phyloP scores from a whole-genome alignment of 2,113 vertebrate genomes.

The Crypturellus undulatus region DNA sequence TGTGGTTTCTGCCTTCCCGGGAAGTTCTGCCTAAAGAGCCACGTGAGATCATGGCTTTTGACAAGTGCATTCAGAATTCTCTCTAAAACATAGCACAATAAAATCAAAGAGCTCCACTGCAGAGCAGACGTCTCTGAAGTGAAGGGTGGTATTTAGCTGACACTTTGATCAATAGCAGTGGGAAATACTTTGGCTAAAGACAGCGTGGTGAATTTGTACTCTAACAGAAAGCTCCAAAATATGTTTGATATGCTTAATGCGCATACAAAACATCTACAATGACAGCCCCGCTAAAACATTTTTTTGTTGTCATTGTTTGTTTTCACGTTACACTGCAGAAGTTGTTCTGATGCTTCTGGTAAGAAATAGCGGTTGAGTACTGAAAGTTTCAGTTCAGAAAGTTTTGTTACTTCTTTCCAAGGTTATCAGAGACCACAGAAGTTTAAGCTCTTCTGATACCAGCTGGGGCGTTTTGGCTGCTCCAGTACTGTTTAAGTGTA shows the following conservation, averaged over 20 bases:
- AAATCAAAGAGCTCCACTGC: background rate
- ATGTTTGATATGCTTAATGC: background rate
- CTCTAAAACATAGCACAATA: background rate
- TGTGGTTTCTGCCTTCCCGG: background rate
- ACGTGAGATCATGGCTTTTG: background rate
- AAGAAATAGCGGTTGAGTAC: background rate
- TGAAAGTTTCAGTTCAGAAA: background rate
- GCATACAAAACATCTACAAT: background rate
- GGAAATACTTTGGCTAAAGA: background rate
- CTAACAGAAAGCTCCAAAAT: background rate
- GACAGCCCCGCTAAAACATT: background rate
- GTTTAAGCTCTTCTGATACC: background rate
- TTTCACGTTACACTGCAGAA: too few species aligned
- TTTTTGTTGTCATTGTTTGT: too few species aligned
- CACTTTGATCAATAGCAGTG: rapidly evolving
- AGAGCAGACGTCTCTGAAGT: background rate
- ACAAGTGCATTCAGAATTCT: background rate
- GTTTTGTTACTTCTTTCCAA: background rate
- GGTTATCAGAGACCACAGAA: background rate
- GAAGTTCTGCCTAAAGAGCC: background rate
- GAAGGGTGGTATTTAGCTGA: background rate
- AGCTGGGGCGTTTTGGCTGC: background rate
- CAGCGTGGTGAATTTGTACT: background rate
- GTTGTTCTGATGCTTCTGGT: background rate
- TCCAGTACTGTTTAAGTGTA: background rate